Evolutionary conservation across 2,888 invertebrate species (phyloP), one percentile per base, ranked within the genome.

Genomic region (Ariolimax columbianus): DNA sequence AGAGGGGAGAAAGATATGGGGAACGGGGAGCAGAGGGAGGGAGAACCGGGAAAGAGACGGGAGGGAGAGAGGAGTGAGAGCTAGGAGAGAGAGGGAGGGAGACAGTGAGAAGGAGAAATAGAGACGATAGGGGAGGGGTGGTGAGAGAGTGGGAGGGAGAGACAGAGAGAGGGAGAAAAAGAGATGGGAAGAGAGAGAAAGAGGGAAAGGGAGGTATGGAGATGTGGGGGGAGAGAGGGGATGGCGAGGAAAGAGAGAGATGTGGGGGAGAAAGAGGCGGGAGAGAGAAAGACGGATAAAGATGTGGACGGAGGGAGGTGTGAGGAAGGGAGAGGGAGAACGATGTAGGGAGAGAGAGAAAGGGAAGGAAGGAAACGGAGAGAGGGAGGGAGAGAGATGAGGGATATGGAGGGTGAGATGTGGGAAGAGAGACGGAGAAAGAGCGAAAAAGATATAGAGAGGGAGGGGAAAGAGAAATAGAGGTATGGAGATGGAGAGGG

Each of bases 21-120:
- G 87, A 14, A 86, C 87, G 83, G 89, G 89, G n/a, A 66, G 63
- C 84, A 88, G 87, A 55, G 19, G 47, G 51, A 33, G 77, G 40
- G 73, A 59, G 88, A 87, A 43, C 38, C 3, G 51, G 51, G 7
- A 55, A 30, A 33, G 43, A 17, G 30, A 0, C 59, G 79, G 59
- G 78, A 36, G 55, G 89, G 89, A 59, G 59, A 55, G n/a, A n/a
- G n/a, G n/a, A n/a, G n/a, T n/a, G n/a, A n/a, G n/a, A n/a, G n/a
- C n/a, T n/a, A n/a, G n/a, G n/a, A n/a, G n/a, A n/a, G n/a, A n/a
- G n/a, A n/a, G n/a, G n/a, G n/a, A n/a, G n/a, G n/a, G n/a, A n/a
- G n/a, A n/a, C n/a, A n/a, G n/a, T n/a, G n/a, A n/a, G n/a, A n/a
- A n/a, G n/a, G n/a, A n/a, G n/a, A n/a, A n/a, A n/a, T n/a, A n/a